A percentile compares a stretch with the other conserved stretches of the same genome.
phyloP scores from a whole-genome alignment of 2,888 invertebrate species.

The Tetragonula carbonaria region DNA sequence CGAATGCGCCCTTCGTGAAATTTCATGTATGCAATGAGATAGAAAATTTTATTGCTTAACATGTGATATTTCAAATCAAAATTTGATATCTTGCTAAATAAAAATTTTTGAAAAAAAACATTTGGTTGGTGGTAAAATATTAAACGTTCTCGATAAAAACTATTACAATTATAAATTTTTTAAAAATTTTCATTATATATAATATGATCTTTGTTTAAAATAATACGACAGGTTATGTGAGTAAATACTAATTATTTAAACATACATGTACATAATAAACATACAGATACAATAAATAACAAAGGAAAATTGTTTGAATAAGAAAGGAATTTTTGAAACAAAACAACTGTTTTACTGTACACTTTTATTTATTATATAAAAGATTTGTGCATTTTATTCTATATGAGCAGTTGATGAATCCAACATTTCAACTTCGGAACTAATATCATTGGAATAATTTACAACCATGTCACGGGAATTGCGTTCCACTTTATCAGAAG shows the following conservation, averaged over 20 bases:
- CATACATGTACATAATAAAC: background rate
- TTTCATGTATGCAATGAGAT: constrained; percentile 26
- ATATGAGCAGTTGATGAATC: constrained; percentile 83
- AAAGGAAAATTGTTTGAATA: constrained; percentile 2
- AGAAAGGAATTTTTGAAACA: constrained; percentile 5
- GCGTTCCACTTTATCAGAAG: constrained; percentile 73
- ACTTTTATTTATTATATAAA: constrained; percentile 45
- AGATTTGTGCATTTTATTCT: constrained; percentile 69
- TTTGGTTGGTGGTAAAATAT: background rate
- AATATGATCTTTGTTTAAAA: background rate
- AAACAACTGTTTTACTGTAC: constrained; percentile 43
- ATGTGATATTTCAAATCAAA: background rate
- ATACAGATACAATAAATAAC: constrained; percentile 2
- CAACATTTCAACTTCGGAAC: constrained; percentile 83
- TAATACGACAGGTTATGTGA: background rate
- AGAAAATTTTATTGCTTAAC: constrained; percentile 10
- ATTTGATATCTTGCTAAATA: background rate
- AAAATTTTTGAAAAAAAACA: background rate
- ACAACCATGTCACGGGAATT: constrained; percentile 75
- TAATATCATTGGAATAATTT: constrained; percentile 81
- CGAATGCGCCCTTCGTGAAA: constrained; percentile 54
- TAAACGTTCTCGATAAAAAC: background rate
- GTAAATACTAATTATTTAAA: background rate
- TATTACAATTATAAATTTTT: background rate
- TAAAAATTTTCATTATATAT: background rate